Evolutionary conservation across 30 jellyfish, hydroid and myxozoan genomes (phyloP), one percentile per base, ranked within the genome.

Genomic region (Chrysaora quinquecirrha): DNA sequence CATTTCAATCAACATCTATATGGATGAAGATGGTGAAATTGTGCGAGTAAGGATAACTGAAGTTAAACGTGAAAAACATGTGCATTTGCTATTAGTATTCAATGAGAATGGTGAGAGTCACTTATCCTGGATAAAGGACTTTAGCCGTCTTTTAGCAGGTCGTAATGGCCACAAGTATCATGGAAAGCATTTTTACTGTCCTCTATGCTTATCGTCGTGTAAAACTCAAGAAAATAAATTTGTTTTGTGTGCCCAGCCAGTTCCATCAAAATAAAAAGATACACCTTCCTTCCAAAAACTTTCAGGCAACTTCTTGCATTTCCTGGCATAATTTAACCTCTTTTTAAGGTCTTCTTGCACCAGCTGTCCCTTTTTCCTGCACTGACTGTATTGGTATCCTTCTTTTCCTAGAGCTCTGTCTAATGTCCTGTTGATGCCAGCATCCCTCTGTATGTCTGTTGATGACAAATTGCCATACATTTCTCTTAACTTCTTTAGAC

Each of bases 191-290:
- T n/a, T n/a, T n/a, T n/a, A n/a, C n/a, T n/a, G n/a, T n/a, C n/a
- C n/a, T n/a, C n/a, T n/a, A n/a, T n/a, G n/a, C n/a, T n/a, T n/a
- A n/a, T n/a, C n/a, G n/a, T n/a, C n/a, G n/a, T n/a, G n/a, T n/a
- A n/a, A n/a, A n/a, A n/a, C n/a, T n/a, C n/a, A n/a, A n/a, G n/a
- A n/a, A n/a, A n/a, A n/a, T n/a, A n/a, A n/a, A n/a, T 72, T 72
- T 21, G 78, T 72, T 29, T 72, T 72, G 25, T 29, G 78, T 18
- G 78, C 72, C 78, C 78, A 72, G 23, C 84, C 84, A 31, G 31
- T 1, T 32, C 84, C 84, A 47, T 72, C 84, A 47, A 72, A 43
- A 35, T 72, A 72, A 72, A 72, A 31, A 32, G 84, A 72, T 34
- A 72, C 38, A 27, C 82, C 78, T 47, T 43, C 78, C 19, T 30